Evolutionary conservation across 30 jellyfish, hydroid and myxozoan species (phyloP), one percentile per base, ranked within the genome.

Genomic region (Hydractinia symbiolongicarpus): DNA sequence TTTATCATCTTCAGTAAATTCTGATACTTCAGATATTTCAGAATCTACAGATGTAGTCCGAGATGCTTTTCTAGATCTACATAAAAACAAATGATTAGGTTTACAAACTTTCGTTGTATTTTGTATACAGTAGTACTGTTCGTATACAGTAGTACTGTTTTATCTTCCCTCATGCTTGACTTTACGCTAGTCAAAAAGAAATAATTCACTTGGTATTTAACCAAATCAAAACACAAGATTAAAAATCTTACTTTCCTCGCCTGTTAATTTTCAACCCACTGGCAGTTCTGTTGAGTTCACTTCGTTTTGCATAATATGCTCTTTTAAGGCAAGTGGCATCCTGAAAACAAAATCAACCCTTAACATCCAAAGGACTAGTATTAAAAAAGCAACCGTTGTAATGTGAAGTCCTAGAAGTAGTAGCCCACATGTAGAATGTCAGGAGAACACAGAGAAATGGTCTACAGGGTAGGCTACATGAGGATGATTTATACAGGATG

Each of bases 261-360:
- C 77, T 77, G 20, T 95, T 83, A 20, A 82, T 56, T 81, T 86
- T 84, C 13, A 86, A 89, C 11, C 95, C 97, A 73, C 73, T 82
- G 19, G 82, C 77, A 11, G 87, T 86, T 79, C 75, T 89, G 54
- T 84, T 89, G 21, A 91, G 82, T 58, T 86, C 96, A 14, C 78
- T 85, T 54, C 82, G 79, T 57, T 68, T 78, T 49, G 68, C 67
- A n/a, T 79, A 72, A n/a, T 78, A 88, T 5, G 96, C 89, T 53
- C 82, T 86, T 89, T 86, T 91, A n/a, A 91, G 80, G 17, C 71
- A 19, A 4, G 91, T 81, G 50, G 98, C 98, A 82, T 91, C 98
- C 98, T 91, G 74, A 54, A 84, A 56, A 50, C 11, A 15, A 30
- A 30, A n/a, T n/a, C 44, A 30, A 30, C 44, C 44, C 44, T 30